Conservation (phyloP, 2,113 vertebrate species). For the Nicator chloris region DNA sequence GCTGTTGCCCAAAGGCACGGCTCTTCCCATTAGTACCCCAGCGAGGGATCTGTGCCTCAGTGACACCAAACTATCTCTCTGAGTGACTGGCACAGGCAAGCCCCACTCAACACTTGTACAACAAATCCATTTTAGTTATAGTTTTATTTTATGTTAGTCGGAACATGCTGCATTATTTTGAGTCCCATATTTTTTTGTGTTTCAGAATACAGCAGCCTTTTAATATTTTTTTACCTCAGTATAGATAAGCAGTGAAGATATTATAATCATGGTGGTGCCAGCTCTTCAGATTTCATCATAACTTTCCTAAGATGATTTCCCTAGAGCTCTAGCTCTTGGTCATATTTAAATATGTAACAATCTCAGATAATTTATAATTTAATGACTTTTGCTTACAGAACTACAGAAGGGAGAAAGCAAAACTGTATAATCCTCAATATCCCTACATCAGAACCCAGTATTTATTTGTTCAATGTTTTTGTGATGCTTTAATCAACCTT, state of each 20-base stretch:
- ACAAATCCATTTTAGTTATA: not conserved
- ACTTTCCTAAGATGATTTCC: not conserved
- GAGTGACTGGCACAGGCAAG: rapidly evolving
- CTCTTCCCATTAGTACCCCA: not conserved
- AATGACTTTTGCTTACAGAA: not conserved
- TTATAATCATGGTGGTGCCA: not conserved
- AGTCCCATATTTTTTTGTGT: not conserved
- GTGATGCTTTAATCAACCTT: not conserved
- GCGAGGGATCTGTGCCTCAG: not conserved
- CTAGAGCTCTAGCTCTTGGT: not conserved
- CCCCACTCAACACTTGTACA: not conserved
- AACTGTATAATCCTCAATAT: not conserved
- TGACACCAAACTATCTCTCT: not conserved
- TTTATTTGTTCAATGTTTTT: not conserved
- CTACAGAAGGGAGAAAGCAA: not conserved
- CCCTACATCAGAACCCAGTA: not conserved
- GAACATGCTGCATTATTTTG: not conserved
- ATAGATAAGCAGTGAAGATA: not conserved
- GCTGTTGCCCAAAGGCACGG: not conserved
- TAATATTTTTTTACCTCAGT: not conserved
- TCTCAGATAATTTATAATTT: not conserved
- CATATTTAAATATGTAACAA: not conserved
- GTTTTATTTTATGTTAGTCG: not conserved
- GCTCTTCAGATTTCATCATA: not conserved
- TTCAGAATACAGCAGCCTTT: not conserved